Evolutionary conservation across 53 echinoderm and acorn worm genomes (phyloP).

Genomic region (Mesocentrotus franciscanus): DNA sequence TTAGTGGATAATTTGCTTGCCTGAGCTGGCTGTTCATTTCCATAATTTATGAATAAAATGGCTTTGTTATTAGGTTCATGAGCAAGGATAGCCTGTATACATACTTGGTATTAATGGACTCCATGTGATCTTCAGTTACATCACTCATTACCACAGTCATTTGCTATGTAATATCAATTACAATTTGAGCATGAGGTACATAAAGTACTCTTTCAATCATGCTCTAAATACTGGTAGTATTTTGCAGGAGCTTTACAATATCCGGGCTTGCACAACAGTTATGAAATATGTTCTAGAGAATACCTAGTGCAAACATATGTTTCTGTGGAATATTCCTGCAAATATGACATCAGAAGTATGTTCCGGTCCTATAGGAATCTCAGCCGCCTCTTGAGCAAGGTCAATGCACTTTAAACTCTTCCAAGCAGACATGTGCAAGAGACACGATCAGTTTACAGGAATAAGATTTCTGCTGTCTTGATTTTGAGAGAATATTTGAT

Average conservation of each 20-base stretch:
- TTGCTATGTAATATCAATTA: too few species aligned
- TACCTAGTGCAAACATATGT: too few species aligned
- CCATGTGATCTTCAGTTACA: not conserved
- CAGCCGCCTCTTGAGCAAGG: not conserved
- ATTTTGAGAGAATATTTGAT: slow-evolving; percentile 1
- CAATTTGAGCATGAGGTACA: too few species aligned
- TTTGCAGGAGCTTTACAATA: too few species aligned
- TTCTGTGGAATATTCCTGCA: too few species aligned
- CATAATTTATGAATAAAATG: not conserved
- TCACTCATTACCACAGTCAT: not conserved
- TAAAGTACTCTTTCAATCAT: too few species aligned
- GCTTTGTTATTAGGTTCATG: too few species aligned
- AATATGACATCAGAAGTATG: not conserved
- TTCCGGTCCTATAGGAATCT: not conserved
- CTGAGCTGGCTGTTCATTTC: not conserved
- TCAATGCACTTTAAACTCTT: not conserved
- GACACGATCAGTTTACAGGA: not conserved
- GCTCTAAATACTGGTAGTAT: too few species aligned
- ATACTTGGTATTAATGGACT: not conserved
- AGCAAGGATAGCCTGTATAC: not conserved
- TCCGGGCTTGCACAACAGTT: too few species aligned
- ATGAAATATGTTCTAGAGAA: too few species aligned
- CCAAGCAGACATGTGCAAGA: not conserved
- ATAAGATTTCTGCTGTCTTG: not conserved
- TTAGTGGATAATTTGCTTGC: not conserved